Evolutionary conservation across 1,140 invertebrate genomes (phyloP).

Genomic region (Wiebesia pumilae): DNA sequence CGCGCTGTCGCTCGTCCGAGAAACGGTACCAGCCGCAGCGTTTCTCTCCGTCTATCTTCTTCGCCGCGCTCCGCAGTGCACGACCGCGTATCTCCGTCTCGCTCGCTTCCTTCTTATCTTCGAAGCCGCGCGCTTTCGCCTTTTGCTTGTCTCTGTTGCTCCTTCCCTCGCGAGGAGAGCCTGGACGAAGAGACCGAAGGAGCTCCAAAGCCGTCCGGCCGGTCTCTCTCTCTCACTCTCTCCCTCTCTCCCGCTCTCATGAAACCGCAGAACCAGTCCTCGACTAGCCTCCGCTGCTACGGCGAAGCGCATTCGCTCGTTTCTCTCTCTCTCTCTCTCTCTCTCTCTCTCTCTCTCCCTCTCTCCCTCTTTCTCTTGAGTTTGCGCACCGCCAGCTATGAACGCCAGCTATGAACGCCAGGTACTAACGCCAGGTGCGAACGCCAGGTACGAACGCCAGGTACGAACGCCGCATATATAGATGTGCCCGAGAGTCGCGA

Average conservation of each 20-base stretch:
- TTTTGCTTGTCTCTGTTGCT: conserved; percentile 41
- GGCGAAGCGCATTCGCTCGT: conserved; percentile 24
- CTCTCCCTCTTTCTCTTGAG: not conserved
- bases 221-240: conserved; percentile 52
- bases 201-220: conserved; percentile 62
- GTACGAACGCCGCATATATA: not conserved
- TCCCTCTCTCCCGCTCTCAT: conserved; percentile 44
- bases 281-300: conserved; percentile 57
- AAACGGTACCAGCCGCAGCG: conserved; percentile 59
- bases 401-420: not conserved
- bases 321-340: conserved; percentile 7
- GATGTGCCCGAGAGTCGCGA: not conserved
- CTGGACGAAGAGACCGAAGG: not conserved
- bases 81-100: conserved; percentile 10
- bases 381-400: conserved; percentile 10
- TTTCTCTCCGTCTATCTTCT: not conserved
- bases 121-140: conserved; percentile 15
- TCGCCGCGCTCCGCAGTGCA: not conserved
- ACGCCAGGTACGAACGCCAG: not conserved
- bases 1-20: conserved; percentile 49
- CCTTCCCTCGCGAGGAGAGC: not conserved
- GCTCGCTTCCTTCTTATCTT: conserved; percentile 32
- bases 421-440: too few species aligned
- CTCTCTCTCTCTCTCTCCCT: conserved; percentile 13
- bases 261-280: conserved; percentile 66